phyloP scores from a whole-genome alignment of 2,888 invertebrate species.

The Torymus texanus region DNA sequence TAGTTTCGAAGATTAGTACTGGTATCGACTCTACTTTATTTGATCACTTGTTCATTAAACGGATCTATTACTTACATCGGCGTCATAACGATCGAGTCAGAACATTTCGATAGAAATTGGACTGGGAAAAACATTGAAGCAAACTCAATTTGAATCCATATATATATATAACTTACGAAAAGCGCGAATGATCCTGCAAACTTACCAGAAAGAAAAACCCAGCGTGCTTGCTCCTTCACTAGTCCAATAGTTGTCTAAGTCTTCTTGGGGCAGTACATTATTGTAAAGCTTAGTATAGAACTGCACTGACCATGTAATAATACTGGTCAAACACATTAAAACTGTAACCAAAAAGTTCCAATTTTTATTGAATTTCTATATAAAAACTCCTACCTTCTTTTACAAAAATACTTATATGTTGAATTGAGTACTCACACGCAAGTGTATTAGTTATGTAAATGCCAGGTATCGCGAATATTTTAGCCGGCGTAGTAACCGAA shows the following conservation, averaged over 20 bases:
- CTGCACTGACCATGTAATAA: constrained; percentile 89
- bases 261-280: constrained; percentile 89
- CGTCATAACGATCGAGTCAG: no score
- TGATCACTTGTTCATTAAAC: no score
- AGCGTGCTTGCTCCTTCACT: constrained; percentile 88
- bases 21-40: no score
- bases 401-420: neutral
- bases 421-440: constrained; percentile 79
- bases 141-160: no score
- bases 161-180: no score
- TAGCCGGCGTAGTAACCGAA: constrained; percentile 85
- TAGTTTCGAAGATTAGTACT: no score
- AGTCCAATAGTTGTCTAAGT: constrained; percentile 87
- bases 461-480: constrained; percentile 82
- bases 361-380: neutral
- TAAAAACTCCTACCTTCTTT: neutral
- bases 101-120: no score
- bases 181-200: neutral
- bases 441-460: constrained; percentile 86
- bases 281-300: constrained; percentile 87
- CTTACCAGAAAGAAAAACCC: constrained; percentile 91
- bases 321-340: constrained; percentile 84
- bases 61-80: no score
- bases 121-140: no score
- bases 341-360: constrained; percentile 77